Evolutionary conservation across 2,888 invertebrate species (phyloP), one percentile per base, ranked within the genome.

Genomic region (Tridacna gigas): DNA sequence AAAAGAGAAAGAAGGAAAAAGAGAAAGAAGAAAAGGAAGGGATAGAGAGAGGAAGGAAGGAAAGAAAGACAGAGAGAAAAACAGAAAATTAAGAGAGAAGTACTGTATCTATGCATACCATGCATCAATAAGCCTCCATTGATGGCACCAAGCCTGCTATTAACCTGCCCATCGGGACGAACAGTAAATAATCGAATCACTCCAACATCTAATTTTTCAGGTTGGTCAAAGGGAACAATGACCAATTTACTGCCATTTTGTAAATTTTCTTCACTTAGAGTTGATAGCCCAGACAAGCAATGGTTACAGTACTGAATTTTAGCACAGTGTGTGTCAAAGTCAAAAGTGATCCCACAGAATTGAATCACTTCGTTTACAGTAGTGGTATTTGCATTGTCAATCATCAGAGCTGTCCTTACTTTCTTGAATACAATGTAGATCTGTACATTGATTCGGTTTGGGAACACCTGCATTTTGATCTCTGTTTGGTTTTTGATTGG

Each of bases 401-500:
- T 56, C n/a, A 80, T 63, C 13, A 86, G 28, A 13, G 22, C 56
- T 5, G 77, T 61, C 26, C 51, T 56, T 5, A 22, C 66, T 48
- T 80, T 83, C 26, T 60, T 77, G 51, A 79, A 73, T 0, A 61
- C 47, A 65, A 86, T 77, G 15, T 66, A 47, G 3, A 83, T 73
- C 9, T 66, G 60, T 11, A 86, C 18, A 18, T 66, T 28, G 18
- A 81, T 73, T 76, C 86, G 75, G 25, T 77, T 56, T 22, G 71
- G 26, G 47, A 73, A 86, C 25, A 83, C 37, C 11, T 77, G 45
- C 26, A 86, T 28, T 4, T 28, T 28, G 7, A 86, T 69, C 25
- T 77, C 80, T 65, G 83, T 83, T 28, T 83, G 80, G 69, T 86
- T 86, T 65, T 86, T 86, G 22, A 86, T 77, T 47, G 86, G 86